These are phyloP conservation scores for Bombus fervidus DNA, from an alignment of 1,140 invertebrate genomes.

Conservation along the genomic window DNA sequence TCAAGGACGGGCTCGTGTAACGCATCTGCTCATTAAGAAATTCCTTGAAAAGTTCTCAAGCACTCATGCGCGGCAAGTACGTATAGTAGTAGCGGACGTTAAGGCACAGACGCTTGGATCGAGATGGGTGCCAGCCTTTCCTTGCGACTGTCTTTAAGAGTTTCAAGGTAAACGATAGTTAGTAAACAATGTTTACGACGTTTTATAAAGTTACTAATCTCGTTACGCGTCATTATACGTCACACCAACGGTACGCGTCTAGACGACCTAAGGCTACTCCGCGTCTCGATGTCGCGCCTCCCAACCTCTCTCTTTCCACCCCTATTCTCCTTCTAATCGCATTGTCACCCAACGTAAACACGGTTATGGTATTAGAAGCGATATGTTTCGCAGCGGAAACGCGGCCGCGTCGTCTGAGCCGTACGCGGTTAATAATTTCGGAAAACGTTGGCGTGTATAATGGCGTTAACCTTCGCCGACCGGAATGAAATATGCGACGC, in stretches of 20 bases:
- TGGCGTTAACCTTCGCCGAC: neutral
- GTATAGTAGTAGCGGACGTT: neutral
- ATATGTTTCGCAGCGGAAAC: constrained; percentile 40
- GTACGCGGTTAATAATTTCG: constrained; percentile 40
- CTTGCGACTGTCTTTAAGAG: constrained; percentile 13
- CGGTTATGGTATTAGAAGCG: constrained; percentile 63
- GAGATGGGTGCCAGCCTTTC: neutral
- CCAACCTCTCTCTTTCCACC: neutral
- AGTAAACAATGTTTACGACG: constrained; percentile 29
- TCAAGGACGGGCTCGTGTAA: neutral
- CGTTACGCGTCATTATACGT: constrained; percentile 38
- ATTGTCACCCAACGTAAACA: constrained; percentile 59
- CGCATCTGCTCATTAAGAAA: constrained; percentile 15
- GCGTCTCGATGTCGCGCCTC: constrained; percentile 34
- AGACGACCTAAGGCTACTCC: constrained; percentile 40
- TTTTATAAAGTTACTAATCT: constrained; percentile 45
- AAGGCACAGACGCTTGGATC: neutral
- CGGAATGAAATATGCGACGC: neutral
- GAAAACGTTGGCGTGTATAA: constrained; percentile 18
- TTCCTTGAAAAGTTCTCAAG: constrained; percentile 22
- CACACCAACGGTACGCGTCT: constrained; percentile 40
- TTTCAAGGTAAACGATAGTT: constrained; percentile 37
- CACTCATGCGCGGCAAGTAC: neutral
- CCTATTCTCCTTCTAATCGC: constrained; percentile 54
- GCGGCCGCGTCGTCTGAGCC: constrained; percentile 30